Evolutionary conservation across 2,888 invertebrate genomes (phyloP).

Genomic region (Neelides folsomi): DNA sequence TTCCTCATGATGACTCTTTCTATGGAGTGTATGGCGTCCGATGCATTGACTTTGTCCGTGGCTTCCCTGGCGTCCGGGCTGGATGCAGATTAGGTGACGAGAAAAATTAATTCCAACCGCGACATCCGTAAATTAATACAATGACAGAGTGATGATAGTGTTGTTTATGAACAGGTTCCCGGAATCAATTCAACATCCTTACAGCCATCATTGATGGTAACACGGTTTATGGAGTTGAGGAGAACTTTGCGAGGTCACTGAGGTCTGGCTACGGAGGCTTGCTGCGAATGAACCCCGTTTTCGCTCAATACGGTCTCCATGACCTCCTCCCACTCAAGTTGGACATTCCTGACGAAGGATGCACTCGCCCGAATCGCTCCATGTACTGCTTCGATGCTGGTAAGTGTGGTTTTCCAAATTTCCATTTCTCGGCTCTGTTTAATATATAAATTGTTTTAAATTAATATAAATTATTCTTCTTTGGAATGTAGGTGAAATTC

Average conservation of each 20-base stretch:
- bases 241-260: constrained; percentile 65
- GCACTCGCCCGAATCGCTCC: constrained; percentile 72
- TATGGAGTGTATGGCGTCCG: constrained; percentile 68
- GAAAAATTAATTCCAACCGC: not conserved
- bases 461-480: no score
- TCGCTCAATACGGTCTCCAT: constrained; percentile 71
- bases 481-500: constrained; percentile 57
- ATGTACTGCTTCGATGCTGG: constrained; percentile 89
- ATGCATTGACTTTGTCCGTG: constrained; percentile 80
- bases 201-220: constrained; percentile 78
- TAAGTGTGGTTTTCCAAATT: constrained; percentile 36
- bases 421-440: no score
- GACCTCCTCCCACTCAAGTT: constrained; percentile 74
- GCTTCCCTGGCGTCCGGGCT: constrained; percentile 71
- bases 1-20: constrained; percentile 83
- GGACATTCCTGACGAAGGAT: constrained; percentile 83
- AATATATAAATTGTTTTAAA: no score
- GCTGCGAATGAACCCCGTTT: constrained; percentile 76
- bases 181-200: constrained; percentile 70
- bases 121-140: not conserved
- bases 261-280: constrained; percentile 69
- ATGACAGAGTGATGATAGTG: not conserved
- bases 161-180: constrained; percentile 49
- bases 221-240: constrained; percentile 76
- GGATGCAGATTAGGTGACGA: constrained; percentile 66